Percentiles rank a stretch among this genome's conserved stretches.
Conservation (phyloP, 2,888 invertebrate genomes). For the Caenorhabditis panamensis region DNA sequence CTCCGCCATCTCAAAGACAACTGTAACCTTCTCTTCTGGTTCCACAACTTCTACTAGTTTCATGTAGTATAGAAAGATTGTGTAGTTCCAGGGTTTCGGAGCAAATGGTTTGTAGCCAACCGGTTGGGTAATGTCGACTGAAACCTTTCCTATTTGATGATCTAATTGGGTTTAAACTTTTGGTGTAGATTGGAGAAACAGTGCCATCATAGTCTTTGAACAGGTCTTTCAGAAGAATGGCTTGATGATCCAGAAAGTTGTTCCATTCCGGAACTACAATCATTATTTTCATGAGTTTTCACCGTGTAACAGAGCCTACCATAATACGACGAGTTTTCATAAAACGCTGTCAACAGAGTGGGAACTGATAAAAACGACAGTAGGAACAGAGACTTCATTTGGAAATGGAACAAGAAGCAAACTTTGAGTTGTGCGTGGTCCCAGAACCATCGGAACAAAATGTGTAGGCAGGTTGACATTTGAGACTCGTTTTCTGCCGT, state of each 20-base stretch:
- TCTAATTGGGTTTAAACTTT: neutral
- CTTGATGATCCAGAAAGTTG: neutral
- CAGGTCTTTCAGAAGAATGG: neutral
- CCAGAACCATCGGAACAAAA: too few species aligned
- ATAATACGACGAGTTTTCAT: slow-evolving; percentile 20
- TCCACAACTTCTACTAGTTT: slow-evolving; percentile 39
- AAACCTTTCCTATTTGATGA: too few species aligned
- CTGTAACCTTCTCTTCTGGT: slow-evolving; percentile 37
- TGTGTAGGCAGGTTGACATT: too few species aligned
- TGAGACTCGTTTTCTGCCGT: too few species aligned
- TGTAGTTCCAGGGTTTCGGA: slow-evolving; percentile 21
- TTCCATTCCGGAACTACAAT: neutral
- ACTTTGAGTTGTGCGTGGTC: too few species aligned
- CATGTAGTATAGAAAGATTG: slow-evolving; percentile 31
- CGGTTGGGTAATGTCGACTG: slow-evolving; percentile 1
- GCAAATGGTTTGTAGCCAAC: slow-evolving; percentile 2
- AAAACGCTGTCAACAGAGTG: too few species aligned
- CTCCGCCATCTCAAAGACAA: slow-evolving; percentile 38
- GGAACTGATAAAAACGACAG: too few species aligned
- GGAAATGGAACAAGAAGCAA: too few species aligned
- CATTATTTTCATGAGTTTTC: neutral
- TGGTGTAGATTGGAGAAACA: neutral
- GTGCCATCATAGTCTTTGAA: neutral
- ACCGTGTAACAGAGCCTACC: neutral
- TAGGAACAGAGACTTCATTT: too few species aligned